Evolutionary conservation across 2,797 vertebrate genomes (phyloP), one percentile per base, ranked within the genome.

Genomic region (Danionella dracula): DNA sequence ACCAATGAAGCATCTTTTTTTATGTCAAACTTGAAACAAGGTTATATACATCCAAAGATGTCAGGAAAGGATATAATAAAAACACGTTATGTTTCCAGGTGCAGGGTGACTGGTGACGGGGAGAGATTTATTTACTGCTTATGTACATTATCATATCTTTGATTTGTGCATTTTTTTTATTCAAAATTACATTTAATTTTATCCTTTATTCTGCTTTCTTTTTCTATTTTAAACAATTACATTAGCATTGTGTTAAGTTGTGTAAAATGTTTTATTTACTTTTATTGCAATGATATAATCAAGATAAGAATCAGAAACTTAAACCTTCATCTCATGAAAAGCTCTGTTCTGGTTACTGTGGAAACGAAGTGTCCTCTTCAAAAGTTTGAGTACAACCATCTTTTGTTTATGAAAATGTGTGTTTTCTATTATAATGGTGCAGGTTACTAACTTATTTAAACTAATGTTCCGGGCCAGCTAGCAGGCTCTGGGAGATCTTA

Each of bases 141-240:
- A 34, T 49, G 21, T 41, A 23, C 45, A 64, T 75, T 75, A 41
- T 41, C 64, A 68, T 71, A 46, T 29, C 64, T 75, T 71, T 74
- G 54, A 71, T 64, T 13, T 50, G 45, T 66, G 40, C 40, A 46
- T 61, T 56, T 59, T 59, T 53, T 53, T 32, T 35, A 41, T 8
- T 13, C 66, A n/a, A n/a, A n/a, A n/a, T n/a, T 38, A 29, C 11
- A 11, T 13, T 37, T 34, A 31, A 5, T 44, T 42, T 54, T 21
- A 32, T 23, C 7, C 4, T 41, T 16, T 16, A 6, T 9, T 19
- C 46, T 29, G 27, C 35, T 42, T 37, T 40, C 37, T 19, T 35
- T 16, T 9, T 44, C 41, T 10, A 17, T n/a, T 29, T 21, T 46
- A 34, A 4, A 46, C 8, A 20, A 23, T 7, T 58, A 23, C 40